Evolutionary conservation across 2,113 vertebrate species (phyloP), one percentile per base, ranked within the genome.

Genomic region (Nothobranchius kuhntae): DNA sequence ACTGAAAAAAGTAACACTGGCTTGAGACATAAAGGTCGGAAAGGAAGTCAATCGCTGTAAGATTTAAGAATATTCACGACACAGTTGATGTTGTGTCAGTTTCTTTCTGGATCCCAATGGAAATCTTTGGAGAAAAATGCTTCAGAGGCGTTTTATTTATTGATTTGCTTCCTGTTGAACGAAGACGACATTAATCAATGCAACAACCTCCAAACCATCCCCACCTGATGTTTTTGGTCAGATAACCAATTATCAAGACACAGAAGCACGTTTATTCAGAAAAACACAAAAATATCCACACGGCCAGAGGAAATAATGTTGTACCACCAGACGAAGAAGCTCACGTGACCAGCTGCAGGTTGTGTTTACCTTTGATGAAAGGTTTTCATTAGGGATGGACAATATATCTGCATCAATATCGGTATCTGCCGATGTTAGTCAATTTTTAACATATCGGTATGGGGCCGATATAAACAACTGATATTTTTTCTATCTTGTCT

Each of bases 21-120:
- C 70, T 83, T 40, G 36, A 54, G 61, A 69, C 80, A 55, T 63
- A 80, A 85, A 88, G 75, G 78, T 85, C 80, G 81, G 61, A 53
- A 56, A 59, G 21, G 35, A 67, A 64, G 45, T 71, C 56, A 15
- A 52, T 69, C 14, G n/a, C 35, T 47, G 46, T 58, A 57, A n/a
- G 47, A 44, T 53, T 61, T 38, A 38, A 48, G 59, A 30, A 17
- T 10, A 62, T 38, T 64, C 21, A 35, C n/a, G n/a, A 26, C 53
- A 30, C 30, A 54, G 47, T 26, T 24, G 4, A 50, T 64, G 57
- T 26, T 61, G 51, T 51, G 61, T 62, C 59, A 46, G 36, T 15
- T 0, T 75, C 13, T 36, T 57, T 68, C 52, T 26, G 8, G 44
- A 69, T n/a, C 48, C 53, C 12, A 7, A 14, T 45, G 51, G 38